Base-by-base conservation (phyloP, 2,797 vertebrate species). In the Sebastolobus alascanus region DNA sequence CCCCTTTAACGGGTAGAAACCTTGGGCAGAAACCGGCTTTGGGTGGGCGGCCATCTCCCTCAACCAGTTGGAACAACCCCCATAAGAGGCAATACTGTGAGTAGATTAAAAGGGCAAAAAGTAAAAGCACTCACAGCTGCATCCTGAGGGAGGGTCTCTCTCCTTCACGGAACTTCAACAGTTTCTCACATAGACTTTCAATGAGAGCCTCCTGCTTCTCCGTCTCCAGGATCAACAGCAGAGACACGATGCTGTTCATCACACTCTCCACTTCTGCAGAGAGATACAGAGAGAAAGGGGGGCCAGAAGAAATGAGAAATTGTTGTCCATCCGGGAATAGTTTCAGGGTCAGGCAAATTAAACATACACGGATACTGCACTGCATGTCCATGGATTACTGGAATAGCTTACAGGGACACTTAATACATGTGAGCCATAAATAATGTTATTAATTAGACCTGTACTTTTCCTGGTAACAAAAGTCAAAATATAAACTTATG, bases 161-260 rank as follows among this genome's bases (percentile, higher is more conserved):
- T 84, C 98, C 98, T 94, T 99, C 98, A 68, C 97, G 96, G 89
- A 96, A 98, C 92, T 99, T 99, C 35, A 98, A 97, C 77, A 99
- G 89, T 81, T 99, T 99, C 95, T 99, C 99, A 94, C 98, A 99
- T 0, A 99, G 94, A 93, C 95, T 99, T 94, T 99, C 97, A 69
- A 99, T 99, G 79, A 99, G 94, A 31, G 96, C 95, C 92, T 99
- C 98, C 84, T 99, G 99, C 88, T 99, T 99, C 68, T 99, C 98
- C 4, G 97, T 96, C 93, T 99, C 98, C 97, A 99, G 94, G 87
- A 99, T 99, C 82, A 99, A 93, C 56, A 99, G 93, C 86, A 99
- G 94, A 56, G 98, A 99, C 31, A 99, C 98, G 2, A 99, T 97
- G 12, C 98, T 99, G 95, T 99, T 99, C 99, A 99, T 99, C 86